Percentiles rank a stretch among this genome's conserved stretches.
Conservation (phyloP, 2,797 vertebrate species). For the Gadopsis bispinosus region DNA sequence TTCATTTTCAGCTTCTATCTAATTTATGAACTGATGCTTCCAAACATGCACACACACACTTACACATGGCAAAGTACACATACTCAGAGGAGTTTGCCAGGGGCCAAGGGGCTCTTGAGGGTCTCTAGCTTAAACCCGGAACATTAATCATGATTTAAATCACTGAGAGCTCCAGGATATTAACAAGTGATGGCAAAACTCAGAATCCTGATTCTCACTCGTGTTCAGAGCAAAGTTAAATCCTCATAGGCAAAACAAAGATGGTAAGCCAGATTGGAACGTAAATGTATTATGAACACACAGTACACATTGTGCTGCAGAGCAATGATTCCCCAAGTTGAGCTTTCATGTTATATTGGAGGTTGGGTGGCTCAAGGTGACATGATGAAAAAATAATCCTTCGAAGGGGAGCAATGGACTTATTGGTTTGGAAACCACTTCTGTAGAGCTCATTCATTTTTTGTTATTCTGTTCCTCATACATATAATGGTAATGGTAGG, state of each 20-base stretch:
- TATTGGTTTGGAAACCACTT: neutral
- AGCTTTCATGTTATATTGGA: neutral
- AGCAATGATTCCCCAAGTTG: neutral
- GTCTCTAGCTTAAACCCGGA: neutral
- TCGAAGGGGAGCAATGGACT: neutral
- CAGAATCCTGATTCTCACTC: neutral
- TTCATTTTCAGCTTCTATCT: constrained; percentile 14
- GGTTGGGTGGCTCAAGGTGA: neutral
- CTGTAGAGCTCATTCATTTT: neutral
- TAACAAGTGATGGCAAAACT: neutral
- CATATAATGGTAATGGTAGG: neutral
- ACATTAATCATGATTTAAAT: neutral
- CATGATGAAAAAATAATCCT: neutral
- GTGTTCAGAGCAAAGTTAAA: neutral
- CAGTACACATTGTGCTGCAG: neutral
- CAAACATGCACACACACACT: constrained; percentile 14
- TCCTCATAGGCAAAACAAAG: neutral
- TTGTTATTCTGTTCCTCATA: neutral
- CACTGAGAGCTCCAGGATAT: neutral
- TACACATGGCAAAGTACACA: neutral
- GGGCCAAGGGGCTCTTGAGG: neutral
- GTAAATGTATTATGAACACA: constrained; percentile 27
- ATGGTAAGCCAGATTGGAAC: constrained; percentile 3
- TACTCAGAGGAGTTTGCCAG: constrained; percentile 13
- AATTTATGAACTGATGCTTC: constrained; percentile 26